Evolutionary conservation across 1,140 invertebrate genomes (phyloP).

Genomic region (Trachelipus rathkii): DNA sequence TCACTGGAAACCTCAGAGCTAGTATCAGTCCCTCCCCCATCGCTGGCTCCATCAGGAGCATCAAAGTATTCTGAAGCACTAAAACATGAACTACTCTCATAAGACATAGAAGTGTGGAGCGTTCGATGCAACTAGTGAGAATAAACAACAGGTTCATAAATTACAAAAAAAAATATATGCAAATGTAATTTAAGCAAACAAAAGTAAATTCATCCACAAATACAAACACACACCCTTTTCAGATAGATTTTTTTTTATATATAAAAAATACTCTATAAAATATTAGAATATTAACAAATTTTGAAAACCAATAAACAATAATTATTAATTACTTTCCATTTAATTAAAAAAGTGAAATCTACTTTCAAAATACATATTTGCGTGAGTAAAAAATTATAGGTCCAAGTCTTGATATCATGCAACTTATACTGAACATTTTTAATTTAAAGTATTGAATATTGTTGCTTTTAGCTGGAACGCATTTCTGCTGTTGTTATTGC

Average conservation of each 20-base stretch:
- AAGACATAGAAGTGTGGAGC: slow-evolving; percentile 63
- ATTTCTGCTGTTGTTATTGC: slow-evolving; percentile 44
- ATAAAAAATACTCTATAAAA: too few relatives aligned
- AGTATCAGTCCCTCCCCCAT: slow-evolving; percentile 36
- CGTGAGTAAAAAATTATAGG: too few relatives aligned
- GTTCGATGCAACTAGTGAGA: slow-evolving; percentile 46
- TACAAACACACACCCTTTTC: background rate
- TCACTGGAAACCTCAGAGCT: slow-evolving; percentile 41
- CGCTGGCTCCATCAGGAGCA: slow-evolving; percentile 52
- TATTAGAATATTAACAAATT: too few relatives aligned
- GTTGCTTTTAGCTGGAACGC: slow-evolving; percentile 24
- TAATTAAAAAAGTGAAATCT: too few relatives aligned
- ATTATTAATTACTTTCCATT: too few relatives aligned
- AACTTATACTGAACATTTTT: too few relatives aligned
- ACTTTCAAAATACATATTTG: too few relatives aligned
- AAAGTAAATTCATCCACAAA: background rate
- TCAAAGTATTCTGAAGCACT: slow-evolving; percentile 71
- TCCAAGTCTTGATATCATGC: too few relatives aligned
- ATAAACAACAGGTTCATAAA: background rate
- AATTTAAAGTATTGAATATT: too few relatives aligned
- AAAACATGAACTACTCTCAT: slow-evolving; percentile 66
- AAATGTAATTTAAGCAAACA: background rate
- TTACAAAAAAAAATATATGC: slow-evolving; percentile 34
- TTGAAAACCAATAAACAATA: too few relatives aligned
- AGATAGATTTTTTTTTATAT: background rate